Evolutionary conservation across 2,888 invertebrate species (phyloP), one percentile per base, ranked within the genome.

Genomic region (Hyppa rectilinea): DNA sequence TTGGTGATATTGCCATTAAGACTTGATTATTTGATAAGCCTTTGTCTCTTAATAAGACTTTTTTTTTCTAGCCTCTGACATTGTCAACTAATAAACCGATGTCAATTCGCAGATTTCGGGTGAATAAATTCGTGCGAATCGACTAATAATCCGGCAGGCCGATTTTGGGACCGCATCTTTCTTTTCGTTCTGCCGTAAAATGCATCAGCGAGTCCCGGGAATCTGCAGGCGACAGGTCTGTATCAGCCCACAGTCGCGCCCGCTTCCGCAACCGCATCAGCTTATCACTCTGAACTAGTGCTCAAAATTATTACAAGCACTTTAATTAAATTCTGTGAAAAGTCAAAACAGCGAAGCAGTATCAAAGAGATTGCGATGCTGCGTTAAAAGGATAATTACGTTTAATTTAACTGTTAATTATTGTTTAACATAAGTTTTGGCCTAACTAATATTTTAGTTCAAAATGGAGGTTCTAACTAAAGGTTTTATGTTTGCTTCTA

Each of bases 271-370:
- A 0, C 23, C 29, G 36, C 55, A 6, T 0, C 20, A 43, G 23
- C 23, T 2, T 3, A 36, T 77, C 40, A 77, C 77, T 43, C 12
- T 36, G 6, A 2, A 9, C 55, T 7, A 10, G 23, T 20, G 20
- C 49, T 55, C 20, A 47, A 62, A 71, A 82, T 82, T 62, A 82
- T 78, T 64, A 81, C 62, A 72, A 72, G 43, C 64, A 58, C 29
- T 80, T 80, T 80, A 80, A 80, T 80, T 80, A 80, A 80, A 80
- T 78, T 82, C 79, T 61, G 23, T 10, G 79, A 82, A 78, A 82
- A 80, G 82, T 79, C 79, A 79, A 81, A 78, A 77, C 58, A 64
- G 14, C 62, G 38, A 70, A 58, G 63, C 62, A 70, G 43, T 34
- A 59, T 62, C 82, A 72, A 82, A 79, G 79, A 71, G 72, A 71